Evolutionary conservation across 2,113 vertebrate species (phyloP), one percentile per base, ranked within the genome.

Genomic region (Equus quagga): DNA sequence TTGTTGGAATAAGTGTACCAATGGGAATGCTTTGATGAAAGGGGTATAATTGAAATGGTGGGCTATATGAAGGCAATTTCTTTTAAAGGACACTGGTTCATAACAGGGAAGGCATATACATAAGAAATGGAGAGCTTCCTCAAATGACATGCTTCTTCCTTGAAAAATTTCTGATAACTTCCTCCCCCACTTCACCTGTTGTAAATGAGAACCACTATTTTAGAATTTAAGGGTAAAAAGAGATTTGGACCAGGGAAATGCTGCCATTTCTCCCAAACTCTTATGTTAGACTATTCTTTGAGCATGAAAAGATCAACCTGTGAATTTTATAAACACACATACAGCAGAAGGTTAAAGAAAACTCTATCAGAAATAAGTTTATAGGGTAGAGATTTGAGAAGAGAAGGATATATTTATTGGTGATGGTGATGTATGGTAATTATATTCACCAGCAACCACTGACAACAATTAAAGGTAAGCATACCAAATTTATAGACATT

Each of bases 171-270:
- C 36, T 54, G 31, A 56, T n/a, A 84, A 26, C 24, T 36, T 64
- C 10, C 2, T 65, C 26, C 49, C 8, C 3, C 0, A 60, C n/a
- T 76, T 21, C 10, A 72, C 13, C 31, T 70, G 31, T 95, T 89
- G n/a, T 72, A 64, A 80, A 80, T 69, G 44, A 90, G 26, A 96
- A 62, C 7, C 7, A 41, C 28, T 51, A 28, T 44, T 93, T 93
- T 81, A 92, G 46, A 80, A 88, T 64, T 88, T 88, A 88, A 94
- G 51, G 17, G 54, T 49, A 76, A 82, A 26, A 65, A 93, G 83
- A 86, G n/a, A 85, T 78, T 78, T 84, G 18, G 26, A 64, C 15
- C 18, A 80, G 24, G 23, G 90, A 64, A 96, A 73, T 64, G n/a
- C 5, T 96, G 15, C 26, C n/a, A 36, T 64, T 97, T 96, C 26